A percentile compares a stretch with the other conserved stretches of the same genome.
phyloP scores from a whole-genome alignment of 2,888 invertebrate species.

The Subacronicta megacephala region DNA sequence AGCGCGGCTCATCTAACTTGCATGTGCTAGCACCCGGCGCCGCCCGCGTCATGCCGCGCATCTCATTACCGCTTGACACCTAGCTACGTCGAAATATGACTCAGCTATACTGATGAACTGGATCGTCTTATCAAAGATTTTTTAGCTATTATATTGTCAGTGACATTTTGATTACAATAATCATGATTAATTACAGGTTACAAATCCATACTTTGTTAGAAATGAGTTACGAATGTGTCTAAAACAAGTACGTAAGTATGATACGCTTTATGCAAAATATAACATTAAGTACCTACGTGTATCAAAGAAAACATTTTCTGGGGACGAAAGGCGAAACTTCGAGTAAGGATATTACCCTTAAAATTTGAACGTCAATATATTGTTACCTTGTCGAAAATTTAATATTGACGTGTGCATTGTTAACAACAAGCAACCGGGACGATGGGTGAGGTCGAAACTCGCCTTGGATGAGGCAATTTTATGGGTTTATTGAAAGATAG shows the following conservation, averaged over 20 bases:
- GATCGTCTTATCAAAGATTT: background rate
- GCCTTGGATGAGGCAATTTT: slow-evolving; percentile 77
- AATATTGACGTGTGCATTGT: slow-evolving; percentile 81
- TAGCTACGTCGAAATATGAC: slow-evolving; percentile 37
- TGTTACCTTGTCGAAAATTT: slow-evolving; percentile 79
- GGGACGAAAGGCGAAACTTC: slow-evolving; percentile 69
- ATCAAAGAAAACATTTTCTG: slow-evolving; percentile 76
- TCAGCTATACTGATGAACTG: slow-evolving; percentile 15
- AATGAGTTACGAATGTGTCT: slow-evolving; percentile 61
- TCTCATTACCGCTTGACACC: slow-evolving; percentile 64
- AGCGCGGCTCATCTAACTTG: slow-evolving; percentile 77
- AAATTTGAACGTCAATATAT: slow-evolving; percentile 80
- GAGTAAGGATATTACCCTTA: slow-evolving; percentile 77
- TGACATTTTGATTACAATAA: too few species aligned
- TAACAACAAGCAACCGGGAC: slow-evolving; percentile 67
- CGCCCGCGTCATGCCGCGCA: slow-evolving; percentile 62
- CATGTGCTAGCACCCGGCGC: slow-evolving; percentile 69
- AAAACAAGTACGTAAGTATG: slow-evolving; percentile 77
- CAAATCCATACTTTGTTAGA: too few species aligned
- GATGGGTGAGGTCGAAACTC: slow-evolving; percentile 63
- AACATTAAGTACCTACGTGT: slow-evolving; percentile 60
- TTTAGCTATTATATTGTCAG: background rate
- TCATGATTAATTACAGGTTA: too few species aligned
- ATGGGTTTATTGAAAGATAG: slow-evolving; percentile 84
- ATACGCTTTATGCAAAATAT: slow-evolving; percentile 39